Evolutionary conservation across 1,140 invertebrate species (phyloP), one percentile per base, ranked within the genome.

Genomic region (Penaeus chinensis): DNA sequence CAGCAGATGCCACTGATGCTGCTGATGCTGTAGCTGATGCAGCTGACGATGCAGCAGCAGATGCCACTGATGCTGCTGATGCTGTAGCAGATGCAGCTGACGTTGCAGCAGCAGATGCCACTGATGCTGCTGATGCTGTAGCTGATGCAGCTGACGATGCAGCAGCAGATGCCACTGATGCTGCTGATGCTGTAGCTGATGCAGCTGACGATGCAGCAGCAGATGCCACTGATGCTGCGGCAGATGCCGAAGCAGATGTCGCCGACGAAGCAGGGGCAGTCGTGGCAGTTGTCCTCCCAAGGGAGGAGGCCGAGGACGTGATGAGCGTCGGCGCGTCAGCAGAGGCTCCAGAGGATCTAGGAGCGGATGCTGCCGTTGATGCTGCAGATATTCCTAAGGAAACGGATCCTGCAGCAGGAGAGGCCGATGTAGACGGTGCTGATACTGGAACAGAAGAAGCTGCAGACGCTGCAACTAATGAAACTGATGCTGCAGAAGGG

Each of bases 121-220:
- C 32, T n/a, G 78, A 47, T n/a, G 85, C 47, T 69, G 85, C 79
- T 16, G 85, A 66, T 19, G 78, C 16, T 24, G 42, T n/a, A 42
- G 63, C 77, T 3, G 78, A 27, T 20, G 78, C 77, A 54, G 61
- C 24, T 47, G 78, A 71, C n/a, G 78, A 60, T 71, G 27, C 65
- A 42, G 85, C 65, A 65, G 77, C 13, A 18, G 78, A 47, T 13
- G 42, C 11, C 37, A 63, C 65, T 16, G 78, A 8, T 63, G 85
- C 78, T 66, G 85, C 65, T 42, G 85, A 37, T 27, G 78, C 27
- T 20, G 85, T n/a, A n/a, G 62, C 42, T 1, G 85, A 66, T 18
- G 69, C 18, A 32, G 83, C 69, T 11, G 63, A 77, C 3, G 65
- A n/a, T 32, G 82, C 71, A 27, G n/a, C n/a, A 47, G 65, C n/a